Evolutionary conservation across 2,888 invertebrate genomes (phyloP).

Genomic region (Cancer borealis): DNA sequence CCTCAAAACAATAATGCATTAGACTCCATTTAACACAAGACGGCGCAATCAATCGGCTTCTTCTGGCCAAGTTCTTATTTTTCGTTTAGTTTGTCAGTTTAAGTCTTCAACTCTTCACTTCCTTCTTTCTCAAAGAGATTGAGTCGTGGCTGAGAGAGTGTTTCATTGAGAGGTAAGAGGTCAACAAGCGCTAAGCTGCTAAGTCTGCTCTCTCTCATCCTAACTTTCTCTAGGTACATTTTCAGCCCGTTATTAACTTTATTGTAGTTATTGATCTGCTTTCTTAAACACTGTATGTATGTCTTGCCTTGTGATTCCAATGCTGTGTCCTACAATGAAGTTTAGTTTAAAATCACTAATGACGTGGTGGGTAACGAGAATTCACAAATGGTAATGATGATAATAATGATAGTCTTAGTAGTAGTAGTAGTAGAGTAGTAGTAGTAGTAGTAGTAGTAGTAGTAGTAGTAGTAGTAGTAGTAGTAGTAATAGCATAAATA

Average conservation of each 20-base stretch:
- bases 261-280: no score
- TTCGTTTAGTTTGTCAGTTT: not conserved
- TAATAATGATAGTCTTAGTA: not conserved
- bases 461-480: no score
- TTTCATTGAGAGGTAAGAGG: not conserved
- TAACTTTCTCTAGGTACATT: not conserved
- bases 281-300: no score
- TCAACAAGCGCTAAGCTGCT: not conserved
- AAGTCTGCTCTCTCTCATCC: not conserved
- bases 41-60: not conserved
- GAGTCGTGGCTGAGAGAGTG: not conserved
- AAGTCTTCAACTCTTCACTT: not conserved
- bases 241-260: not conserved
- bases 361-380: no score
- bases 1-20: not conserved
- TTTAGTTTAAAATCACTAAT: no score
- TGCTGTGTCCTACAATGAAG: no score
- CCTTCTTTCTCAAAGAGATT: not conserved
- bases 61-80: not conserved
- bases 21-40: not conserved
- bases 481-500: no score
- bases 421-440: no score
- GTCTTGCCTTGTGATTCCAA: no score
- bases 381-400: not conserved
- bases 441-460: no score